These are phyloP conservation scores for Alaudala cheleensis DNA, from an alignment of 2,113 vertebrate species.

Conservation along the genomic window DNA sequence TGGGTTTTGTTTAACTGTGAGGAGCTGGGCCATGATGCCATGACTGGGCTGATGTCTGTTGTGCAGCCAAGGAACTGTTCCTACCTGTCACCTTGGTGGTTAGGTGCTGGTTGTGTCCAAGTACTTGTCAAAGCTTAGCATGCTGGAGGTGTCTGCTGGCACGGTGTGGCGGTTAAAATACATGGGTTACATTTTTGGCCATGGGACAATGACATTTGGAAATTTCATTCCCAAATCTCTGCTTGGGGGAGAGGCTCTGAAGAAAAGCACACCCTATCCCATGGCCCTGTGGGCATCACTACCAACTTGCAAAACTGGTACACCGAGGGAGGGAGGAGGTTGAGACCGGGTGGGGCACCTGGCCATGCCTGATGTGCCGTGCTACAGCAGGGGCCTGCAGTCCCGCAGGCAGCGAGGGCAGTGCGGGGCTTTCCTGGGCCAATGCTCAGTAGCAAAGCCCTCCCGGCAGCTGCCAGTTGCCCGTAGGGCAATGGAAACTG, in stretches of 20 bases:
- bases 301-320: not conserved
- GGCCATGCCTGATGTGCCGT: not conserved
- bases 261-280: not conserved
- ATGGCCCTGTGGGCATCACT: not conserved
- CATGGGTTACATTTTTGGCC: accelerated
- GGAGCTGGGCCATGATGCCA: not conserved
- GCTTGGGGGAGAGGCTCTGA: not conserved
- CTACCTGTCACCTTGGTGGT: not conserved
- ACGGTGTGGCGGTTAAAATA: not conserved
- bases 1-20: not conserved
- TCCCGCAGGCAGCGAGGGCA: not conserved
- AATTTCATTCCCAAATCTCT: not conserved
- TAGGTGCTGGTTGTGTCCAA: not conserved
- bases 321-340: not conserved
- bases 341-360: not conserved
- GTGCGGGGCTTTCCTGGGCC: accelerated
- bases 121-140: not conserved
- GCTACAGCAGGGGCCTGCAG: not conserved
- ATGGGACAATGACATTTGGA: not conserved
- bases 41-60: not conserved
- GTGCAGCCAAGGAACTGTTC: not conserved
- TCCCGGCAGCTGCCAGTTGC: not conserved
- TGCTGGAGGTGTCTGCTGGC: not conserved
- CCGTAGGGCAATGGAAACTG: accelerated
- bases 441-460: not conserved